Evolutionary conservation across 35 echinoderm and acorn worm species (phyloP).

Genomic region (Strongylocentrotus purpuratus): DNA sequence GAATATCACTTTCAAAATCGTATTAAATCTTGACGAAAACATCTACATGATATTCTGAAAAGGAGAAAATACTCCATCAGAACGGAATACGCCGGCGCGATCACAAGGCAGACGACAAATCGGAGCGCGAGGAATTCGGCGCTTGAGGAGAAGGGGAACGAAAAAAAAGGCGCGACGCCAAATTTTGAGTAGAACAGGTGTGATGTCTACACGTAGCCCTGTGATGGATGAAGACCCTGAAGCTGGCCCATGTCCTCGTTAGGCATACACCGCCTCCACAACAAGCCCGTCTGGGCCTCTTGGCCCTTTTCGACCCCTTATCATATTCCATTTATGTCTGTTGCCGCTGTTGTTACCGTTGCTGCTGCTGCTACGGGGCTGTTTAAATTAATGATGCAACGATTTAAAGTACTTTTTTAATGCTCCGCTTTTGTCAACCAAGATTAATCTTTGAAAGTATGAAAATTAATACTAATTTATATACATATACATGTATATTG

Average conservation of each 20-base stretch:
- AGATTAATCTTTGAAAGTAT: too few relatives aligned
- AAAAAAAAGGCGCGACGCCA: background rate
- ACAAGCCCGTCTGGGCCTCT: background rate
- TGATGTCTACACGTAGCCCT: background rate
- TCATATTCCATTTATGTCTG: too few relatives aligned
- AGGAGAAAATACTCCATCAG: background rate
- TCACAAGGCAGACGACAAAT: background rate
- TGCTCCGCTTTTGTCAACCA: too few relatives aligned
- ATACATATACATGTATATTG: too few relatives aligned
- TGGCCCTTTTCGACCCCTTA: background rate
- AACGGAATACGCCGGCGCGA: background rate
- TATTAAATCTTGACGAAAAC: background rate
- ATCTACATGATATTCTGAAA: background rate
- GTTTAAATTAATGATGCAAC: too few relatives aligned
- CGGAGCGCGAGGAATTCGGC: background rate
- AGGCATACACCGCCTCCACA: slow-evolving; percentile 33
- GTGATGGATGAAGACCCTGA: slow-evolving; percentile 40
- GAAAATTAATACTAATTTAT: too few relatives aligned
- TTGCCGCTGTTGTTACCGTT: too few relatives aligned
- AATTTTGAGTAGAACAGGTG: slow-evolving; percentile 21
- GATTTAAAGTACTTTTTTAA: too few relatives aligned
- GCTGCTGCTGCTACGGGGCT: too few relatives aligned
- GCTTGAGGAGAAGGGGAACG: background rate
- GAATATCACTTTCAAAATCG: background rate
- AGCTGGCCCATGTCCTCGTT: slow-evolving; percentile 28